Percentiles rank a stretch among this genome's conserved stretches.
Conservation (phyloP, 1,140 invertebrate species). For the Aphidius ervi region DNA sequence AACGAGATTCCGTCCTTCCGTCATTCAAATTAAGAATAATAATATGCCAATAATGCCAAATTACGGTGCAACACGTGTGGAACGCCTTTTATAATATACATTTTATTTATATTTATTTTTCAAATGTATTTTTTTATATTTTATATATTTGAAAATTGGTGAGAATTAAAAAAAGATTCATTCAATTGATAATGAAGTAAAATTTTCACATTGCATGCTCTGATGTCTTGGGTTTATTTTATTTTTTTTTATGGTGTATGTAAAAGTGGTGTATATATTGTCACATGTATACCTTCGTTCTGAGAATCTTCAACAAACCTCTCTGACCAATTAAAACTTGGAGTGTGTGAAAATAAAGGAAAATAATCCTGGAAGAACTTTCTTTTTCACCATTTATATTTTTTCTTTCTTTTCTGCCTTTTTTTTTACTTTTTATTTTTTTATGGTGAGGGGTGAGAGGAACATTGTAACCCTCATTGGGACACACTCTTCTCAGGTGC, state of each 20-base stretch:
- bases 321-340: constrained; percentile 11
- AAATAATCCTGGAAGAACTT: constrained; percentile 2
- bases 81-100: constrained; percentile 6
- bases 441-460: neutral
- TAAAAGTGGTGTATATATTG: too few species aligned
- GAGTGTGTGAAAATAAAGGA: constrained; percentile 11
- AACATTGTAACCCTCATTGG: neutral
- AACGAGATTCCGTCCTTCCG: constrained; percentile 51
- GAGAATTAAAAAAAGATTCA: too few species aligned
- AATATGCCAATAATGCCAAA: constrained; percentile 47
- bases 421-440: neutral
- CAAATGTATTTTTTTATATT: too few species aligned
- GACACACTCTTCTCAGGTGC: constrained; percentile 22
- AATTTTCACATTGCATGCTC: too few species aligned
- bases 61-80: constrained; percentile 32
- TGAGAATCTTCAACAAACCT: too few species aligned
- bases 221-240: too few species aligned
- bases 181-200: too few species aligned
- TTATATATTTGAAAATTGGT: too few species aligned
- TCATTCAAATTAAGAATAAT: constrained; percentile 49
- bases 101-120: too few species aligned
- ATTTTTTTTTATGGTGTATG: too few species aligned
- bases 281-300: too few species aligned
- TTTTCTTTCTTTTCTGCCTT: neutral
- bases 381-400: neutral